Percentiles rank a stretch among this genome's conserved stretches.
Evolutionary conservation across 2,888 invertebrate species (phyloP).

Genomic region (Leucophenga montana): DNA sequence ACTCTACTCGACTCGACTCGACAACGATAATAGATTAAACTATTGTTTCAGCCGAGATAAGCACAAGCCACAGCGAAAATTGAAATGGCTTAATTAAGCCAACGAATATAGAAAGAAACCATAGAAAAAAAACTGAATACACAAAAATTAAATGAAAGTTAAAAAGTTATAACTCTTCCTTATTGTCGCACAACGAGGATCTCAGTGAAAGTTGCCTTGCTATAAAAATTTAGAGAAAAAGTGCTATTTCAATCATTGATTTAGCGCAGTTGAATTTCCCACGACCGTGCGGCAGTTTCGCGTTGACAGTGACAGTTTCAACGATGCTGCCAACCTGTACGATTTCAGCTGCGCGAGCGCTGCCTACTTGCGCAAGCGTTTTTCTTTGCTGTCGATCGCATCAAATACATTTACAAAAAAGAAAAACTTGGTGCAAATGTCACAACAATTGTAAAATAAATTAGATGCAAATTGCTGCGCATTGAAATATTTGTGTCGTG

Average conservation of each 20-base stretch:
- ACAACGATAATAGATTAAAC: constrained; percentile 53
- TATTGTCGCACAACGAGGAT: constrained; percentile 1
- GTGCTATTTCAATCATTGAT: constrained; percentile 37
- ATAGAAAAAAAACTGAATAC: constrained; percentile 20
- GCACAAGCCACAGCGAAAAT: constrained; percentile 29
- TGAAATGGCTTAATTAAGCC: constrained; percentile 54
- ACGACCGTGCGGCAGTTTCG: background rate
- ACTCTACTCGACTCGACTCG: constrained; percentile 33
- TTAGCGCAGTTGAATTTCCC: constrained; percentile 32
- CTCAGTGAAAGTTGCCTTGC: constrained; percentile 19
- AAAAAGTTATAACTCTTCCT: constrained; percentile 8
- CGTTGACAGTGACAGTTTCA: background rate
- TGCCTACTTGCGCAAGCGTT: constrained; percentile 42
- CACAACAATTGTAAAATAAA: constrained; percentile 64
- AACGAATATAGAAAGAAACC: constrained; percentile 23
- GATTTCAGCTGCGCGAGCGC: background rate
- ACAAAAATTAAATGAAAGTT: constrained; percentile 50
- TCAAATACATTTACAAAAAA: background rate
- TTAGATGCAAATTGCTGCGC: constrained; percentile 60
- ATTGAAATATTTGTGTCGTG: constrained; percentile 18
- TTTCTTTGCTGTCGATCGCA: constrained; percentile 23
- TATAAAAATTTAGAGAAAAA: constrained; percentile 8
- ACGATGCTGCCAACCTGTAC: constrained; percentile 2
- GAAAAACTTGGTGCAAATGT: constrained; percentile 48
- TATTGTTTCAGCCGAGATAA: constrained; percentile 56